Evolutionary conservation across 2,797 vertebrate genomes (phyloP).

Genomic region (Chloroceryle inda): DNA sequence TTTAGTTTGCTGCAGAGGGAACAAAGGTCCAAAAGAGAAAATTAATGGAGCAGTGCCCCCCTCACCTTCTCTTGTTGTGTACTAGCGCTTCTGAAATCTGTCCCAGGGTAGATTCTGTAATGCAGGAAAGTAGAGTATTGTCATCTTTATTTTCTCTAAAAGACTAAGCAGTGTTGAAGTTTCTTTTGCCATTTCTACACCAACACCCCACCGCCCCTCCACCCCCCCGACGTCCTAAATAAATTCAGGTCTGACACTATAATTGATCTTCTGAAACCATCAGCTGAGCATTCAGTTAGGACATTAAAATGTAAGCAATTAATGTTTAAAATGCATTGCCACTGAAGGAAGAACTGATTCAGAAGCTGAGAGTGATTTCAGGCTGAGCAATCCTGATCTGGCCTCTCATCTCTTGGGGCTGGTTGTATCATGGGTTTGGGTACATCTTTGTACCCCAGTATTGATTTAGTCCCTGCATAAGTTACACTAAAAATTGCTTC

Average conservation of each 20-base stretch:
- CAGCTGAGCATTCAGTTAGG: neutral
- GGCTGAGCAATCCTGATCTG: neutral
- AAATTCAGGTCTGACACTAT: neutral
- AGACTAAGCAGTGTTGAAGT: neutral
- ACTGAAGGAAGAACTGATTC: neutral
- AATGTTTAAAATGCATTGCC: neutral
- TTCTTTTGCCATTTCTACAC: neutral
- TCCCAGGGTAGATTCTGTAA: neutral
- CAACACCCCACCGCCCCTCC: too few species aligned
- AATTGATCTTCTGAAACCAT: neutral
- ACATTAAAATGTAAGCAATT: neutral
- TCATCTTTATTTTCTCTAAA: neutral
- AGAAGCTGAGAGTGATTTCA: neutral
- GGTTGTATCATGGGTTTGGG: neutral
- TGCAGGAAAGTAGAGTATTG: neutral
- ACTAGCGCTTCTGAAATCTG: neutral
- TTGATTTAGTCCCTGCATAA: neutral
- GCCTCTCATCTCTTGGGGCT: neutral
- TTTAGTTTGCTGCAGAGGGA: conserved; percentile 69
- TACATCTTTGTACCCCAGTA: neutral
- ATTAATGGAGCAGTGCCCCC: conserved; percentile 30
- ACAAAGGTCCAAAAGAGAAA: neutral
- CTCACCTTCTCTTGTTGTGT: neutral
- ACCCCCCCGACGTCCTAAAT: neutral
- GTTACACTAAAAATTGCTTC: neutral